Evolutionary conservation across 2,113 vertebrate genomes (phyloP).

Genomic region (Synodontis membranacea): DNA sequence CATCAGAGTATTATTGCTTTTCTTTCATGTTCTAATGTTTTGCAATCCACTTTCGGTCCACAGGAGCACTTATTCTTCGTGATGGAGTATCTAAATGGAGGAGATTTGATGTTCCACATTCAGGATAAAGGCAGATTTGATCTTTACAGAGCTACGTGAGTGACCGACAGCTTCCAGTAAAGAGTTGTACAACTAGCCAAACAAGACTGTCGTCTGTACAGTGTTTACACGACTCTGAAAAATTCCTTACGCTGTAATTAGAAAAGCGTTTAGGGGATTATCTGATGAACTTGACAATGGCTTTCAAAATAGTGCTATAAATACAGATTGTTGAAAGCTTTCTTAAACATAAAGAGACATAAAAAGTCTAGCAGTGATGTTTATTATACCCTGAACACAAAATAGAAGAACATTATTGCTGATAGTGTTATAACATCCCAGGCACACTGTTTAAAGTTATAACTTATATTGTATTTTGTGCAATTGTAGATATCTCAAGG

Average conservation of each 20-base stretch:
- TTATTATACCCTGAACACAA: neutral
- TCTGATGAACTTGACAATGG: neutral
- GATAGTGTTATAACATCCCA: neutral
- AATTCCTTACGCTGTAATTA: neutral
- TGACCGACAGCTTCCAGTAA: conserved; percentile 26
- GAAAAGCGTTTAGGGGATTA: neutral
- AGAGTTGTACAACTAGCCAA: neutral
- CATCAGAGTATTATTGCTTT: neutral
- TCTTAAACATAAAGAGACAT: neutral
- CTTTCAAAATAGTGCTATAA: neutral
- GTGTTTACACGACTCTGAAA: neutral
- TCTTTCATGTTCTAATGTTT: too few relatives aligned
- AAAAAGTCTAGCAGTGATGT: too few relatives aligned
- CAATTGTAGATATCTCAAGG: neutral
- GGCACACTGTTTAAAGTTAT: neutral
- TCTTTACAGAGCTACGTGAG: conserved; percentile 88
- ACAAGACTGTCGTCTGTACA: neutral
- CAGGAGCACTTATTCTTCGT: conserved; percentile 98
- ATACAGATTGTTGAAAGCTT: neutral
- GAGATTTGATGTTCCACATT: conserved; percentile 98
- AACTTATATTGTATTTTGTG: neutral
- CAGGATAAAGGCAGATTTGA: conserved; percentile 98
- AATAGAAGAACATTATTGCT: neutral
- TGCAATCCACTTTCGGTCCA: neutral
- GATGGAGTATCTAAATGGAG: conserved; percentile 98